Evolutionary conservation across 1,140 invertebrate genomes (phyloP), one percentile per base, ranked within the genome.

Genomic region (Psix sp.): DNA sequence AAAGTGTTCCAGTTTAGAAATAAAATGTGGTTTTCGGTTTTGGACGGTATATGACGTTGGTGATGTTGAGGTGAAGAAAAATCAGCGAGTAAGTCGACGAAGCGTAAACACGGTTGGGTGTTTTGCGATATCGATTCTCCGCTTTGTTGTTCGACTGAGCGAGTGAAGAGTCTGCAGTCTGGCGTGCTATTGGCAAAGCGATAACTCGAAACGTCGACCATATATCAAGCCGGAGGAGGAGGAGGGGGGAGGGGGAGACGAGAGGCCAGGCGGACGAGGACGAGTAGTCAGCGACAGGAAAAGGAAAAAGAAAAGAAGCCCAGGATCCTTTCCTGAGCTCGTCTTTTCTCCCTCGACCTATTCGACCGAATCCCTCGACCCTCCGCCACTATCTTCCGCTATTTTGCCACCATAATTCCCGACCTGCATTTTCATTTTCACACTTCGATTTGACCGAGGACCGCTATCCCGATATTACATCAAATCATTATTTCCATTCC

Each of bases 131-230:
- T 72, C 68, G 68, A 72, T 72, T 57, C 38, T 18, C 36, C 15
- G 54, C 51, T 57, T 51, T 65, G 42, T 45, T 59, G 65, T 45
- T 68, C 54, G 65, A 68, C 46, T 68, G 48, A 57, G 52, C 52
- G 63, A 67, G 52, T 59, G 43, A 68, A 54, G 65, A 60, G 46
- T 52, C 43, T 65, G 46, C 56, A 59, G 56, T 59, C 68, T 57
- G 48, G 42, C 52, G 70, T 73, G 75, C 81, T 85, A 86, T 85
- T 85, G 84, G 82, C 81, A 85, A 85, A 86, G 80, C 83, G 82
- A 86, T 86, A 86, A 86, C 82, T 86, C 80, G 82, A 78, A 78
- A 81, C 81, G 82, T 85, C 80, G 78, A 73, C 80, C 81, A 84
- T 85, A 85, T 85, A 86, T 86, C 83, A 85, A 83, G 77, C 76